Percentiles rank a stretch among this genome's conserved stretches.
These are phyloP conservation scores for Orthosia gracilis DNA, from an alignment of 2,888 invertebrate genomes.

Conservation along the genomic window DNA sequence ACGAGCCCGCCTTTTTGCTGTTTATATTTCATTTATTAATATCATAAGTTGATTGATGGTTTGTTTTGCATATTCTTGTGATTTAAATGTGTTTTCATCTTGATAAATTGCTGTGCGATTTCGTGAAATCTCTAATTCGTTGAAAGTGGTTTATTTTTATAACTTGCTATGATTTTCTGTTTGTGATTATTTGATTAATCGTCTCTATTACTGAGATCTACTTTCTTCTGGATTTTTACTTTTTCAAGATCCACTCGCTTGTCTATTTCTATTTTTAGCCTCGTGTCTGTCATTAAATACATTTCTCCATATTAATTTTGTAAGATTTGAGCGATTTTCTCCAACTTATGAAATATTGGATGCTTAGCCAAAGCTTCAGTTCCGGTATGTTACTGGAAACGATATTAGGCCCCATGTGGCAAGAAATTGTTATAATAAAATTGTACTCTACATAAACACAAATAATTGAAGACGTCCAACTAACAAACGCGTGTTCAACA, in stretches of 20 bases:
- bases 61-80: slow-evolving; percentile 12
- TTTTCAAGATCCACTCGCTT: background rate
- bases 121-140: slow-evolving; percentile 21
- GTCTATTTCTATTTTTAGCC: background rate
- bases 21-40: background rate
- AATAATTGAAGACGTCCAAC: background rate
- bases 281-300: background rate
- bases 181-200: slow-evolving; percentile 1
- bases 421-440: background rate
- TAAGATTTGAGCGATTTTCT: background rate
- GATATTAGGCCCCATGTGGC: background rate
- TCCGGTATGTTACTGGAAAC: background rate
- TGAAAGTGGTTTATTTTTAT: slow-evolving; percentile 15
- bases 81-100: background rate
- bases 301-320: background rate
- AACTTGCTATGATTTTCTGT: background rate
- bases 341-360: background rate
- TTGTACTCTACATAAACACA: background rate
- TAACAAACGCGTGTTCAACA: background rate
- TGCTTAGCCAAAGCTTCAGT: too few species aligned
- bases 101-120: slow-evolving; percentile 20
- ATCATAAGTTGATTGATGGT: slow-evolving; percentile 8
- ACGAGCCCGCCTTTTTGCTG: slow-evolving; percentile 6
- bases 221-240: slow-evolving; percentile 15
- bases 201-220: background rate